These are phyloP conservation scores for Apogon hyalosoma DNA, from an alignment of 2,797 vertebrate species.

Conservation along the genomic window DNA sequence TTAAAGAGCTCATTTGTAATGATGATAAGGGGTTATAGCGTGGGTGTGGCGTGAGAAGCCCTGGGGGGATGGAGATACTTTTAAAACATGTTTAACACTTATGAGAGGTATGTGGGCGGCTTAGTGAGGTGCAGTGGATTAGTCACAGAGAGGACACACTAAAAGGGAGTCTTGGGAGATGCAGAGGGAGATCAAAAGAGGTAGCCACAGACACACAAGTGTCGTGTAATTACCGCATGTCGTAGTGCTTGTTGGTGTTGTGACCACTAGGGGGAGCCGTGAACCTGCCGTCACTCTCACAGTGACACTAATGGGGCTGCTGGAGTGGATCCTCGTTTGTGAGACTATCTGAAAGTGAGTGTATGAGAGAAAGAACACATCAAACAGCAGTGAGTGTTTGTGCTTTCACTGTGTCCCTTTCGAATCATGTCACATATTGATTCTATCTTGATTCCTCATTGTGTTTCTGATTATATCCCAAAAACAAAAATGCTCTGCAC, in stretches of 20 bases:
- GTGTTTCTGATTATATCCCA: background rate
- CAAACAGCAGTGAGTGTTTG: conserved; percentile 25
- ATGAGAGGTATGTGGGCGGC: conserved; percentile 28
- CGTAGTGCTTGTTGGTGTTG: conserved; percentile 12
- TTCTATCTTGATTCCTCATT: background rate
- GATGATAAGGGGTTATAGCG: conserved; percentile 9
- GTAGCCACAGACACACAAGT: conserved; percentile 6
- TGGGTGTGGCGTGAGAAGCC: conserved; percentile 19
- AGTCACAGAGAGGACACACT: conserved; percentile 2
- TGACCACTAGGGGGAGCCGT: conserved; percentile 71
- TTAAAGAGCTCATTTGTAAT: conserved; percentile 33
- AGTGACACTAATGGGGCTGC: background rate
- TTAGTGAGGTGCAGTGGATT: conserved; percentile 5
- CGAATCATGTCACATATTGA: no score
- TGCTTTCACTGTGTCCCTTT: background rate
- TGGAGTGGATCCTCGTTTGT: background rate
- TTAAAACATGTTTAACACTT: conserved; percentile 22
- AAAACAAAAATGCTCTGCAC: background rate
- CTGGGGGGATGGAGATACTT: conserved; percentile 17
- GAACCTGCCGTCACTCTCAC: conserved; percentile 36
- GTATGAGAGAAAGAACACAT: background rate
- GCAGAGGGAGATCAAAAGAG: conserved; percentile 39
- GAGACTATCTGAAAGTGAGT: background rate
- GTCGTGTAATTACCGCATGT: background rate
- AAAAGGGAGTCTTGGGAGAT: conserved; percentile 28